Percentiles rank a stretch among this genome's conserved stretches.
These are phyloP conservation scores for Prinia subflava DNA, from an alignment of 2,113 vertebrate genomes.

Conservation along the genomic window DNA sequence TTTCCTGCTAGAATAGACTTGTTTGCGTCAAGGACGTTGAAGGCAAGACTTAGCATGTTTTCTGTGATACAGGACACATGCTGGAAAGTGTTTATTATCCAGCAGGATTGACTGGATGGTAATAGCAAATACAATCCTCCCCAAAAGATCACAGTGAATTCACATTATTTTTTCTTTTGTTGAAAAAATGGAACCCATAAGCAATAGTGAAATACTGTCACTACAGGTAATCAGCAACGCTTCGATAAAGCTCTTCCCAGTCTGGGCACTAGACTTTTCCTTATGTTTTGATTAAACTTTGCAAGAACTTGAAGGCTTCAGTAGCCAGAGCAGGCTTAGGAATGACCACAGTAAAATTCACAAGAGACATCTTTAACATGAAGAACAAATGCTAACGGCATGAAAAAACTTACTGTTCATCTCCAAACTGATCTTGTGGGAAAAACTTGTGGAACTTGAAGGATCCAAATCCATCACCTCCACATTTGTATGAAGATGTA, in stretches of 20 bases:
- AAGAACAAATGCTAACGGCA: neutral
- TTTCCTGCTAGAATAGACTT: neutral
- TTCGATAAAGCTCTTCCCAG: neutral
- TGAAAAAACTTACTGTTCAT: neutral
- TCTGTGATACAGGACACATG: neutral
- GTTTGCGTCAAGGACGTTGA: neutral
- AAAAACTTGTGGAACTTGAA: neutral
- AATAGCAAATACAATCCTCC: neutral
- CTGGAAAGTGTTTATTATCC: neutral
- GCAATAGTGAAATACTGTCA: neutral
- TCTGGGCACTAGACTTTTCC: neutral
- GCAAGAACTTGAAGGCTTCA: neutral
- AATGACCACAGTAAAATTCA: neutral
- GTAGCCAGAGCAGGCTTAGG: neutral
- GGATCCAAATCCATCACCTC: neutral
- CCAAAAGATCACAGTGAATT: neutral
- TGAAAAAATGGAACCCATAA: neutral
- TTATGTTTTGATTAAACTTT: neutral
- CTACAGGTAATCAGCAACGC: neutral
- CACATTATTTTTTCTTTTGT: neutral
- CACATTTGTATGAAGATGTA: neutral
- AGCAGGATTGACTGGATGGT: neutral
- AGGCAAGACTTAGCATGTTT: neutral
- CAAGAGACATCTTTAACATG: neutral
- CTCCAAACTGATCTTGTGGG: neutral